Base-by-base conservation (phyloP, 2,888 invertebrate genomes). In the Sesamia inferens region DNA sequence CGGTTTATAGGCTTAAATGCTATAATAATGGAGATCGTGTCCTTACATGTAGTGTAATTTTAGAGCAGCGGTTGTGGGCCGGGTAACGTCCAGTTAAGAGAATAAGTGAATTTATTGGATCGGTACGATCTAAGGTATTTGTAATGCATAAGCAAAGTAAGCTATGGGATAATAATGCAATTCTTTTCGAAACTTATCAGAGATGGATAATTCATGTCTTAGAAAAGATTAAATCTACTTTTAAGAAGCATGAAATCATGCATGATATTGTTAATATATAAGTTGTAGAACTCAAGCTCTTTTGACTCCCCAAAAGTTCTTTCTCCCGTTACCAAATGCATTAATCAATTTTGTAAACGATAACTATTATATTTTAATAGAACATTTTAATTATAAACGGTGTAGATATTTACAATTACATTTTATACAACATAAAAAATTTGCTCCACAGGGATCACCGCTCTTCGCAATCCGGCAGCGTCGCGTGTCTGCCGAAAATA, bases 401-500 rank as follows among this genome's bases (percentile, higher is more conserved):
- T 19, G 44, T 51, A 44, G 24, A 57, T 24, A 31, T 24, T 24
- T 3, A 24, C 0, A 64, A 74, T 66, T 24, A 57, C 39, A 47
- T 48, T 39, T 76, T 44, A 31, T 31, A 8, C 44, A 24, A 5
- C 4, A 16, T 47, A 22, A 47, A 63, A n/a, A 65, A n/a, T 67
- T 65, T 55, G 5, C 48, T 63, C 16, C 61, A 19, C 92, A 97
- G 97, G 98, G 98, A 76, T 97, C 98, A 54, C 96, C 97, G 67
- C 96, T 98, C 78, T 98, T 98, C 91, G 98, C 98, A 75, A 97
- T 98, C 87, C 97, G 98, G 81, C 98, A 98, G 90, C 97, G 97
- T 84, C 97, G 98, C 79, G 97, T 98, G 59, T 97, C 97, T 14
- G 97, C 97, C 5, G 97, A 97, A 87, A 98, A 98, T 88, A 98